These are phyloP conservation scores for Beaufortia kweichowensis DNA, from an alignment of 2,113 vertebrate genomes.

Conservation along the genomic window DNA sequence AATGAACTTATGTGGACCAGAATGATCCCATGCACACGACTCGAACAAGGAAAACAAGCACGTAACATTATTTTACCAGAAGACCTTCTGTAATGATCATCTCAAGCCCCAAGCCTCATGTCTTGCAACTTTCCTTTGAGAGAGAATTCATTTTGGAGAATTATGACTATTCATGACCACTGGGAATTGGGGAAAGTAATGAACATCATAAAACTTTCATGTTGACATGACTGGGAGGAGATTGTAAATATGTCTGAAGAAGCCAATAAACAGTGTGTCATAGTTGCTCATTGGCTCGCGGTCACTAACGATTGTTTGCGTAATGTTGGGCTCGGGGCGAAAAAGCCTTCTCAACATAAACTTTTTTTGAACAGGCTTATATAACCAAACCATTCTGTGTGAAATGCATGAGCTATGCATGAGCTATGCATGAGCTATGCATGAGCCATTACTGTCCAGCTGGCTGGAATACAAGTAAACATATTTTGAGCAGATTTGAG, in stretches of 20 bases:
- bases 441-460: constrained; percentile 1
- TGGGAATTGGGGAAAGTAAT: constrained; percentile 6
- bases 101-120: not conserved
- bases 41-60: constrained; percentile 17
- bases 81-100: constrained; percentile 16
- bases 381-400: not conserved
- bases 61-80: constrained; percentile 25
- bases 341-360: not conserved
- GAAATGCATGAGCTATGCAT: not conserved
- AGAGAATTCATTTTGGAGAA: constrained; percentile 27
- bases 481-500: constrained; percentile 10
- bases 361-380: constrained; percentile 12
- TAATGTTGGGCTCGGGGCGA: constrained; percentile 8
- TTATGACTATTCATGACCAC: constrained; percentile 37
- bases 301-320: constrained; percentile 36
- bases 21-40: not conserved
- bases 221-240: constrained; percentile 19
- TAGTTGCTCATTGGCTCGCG: constrained; percentile 22
- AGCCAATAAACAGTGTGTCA: constrained; percentile 39
- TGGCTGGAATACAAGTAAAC: constrained; percentile 6
- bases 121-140: not conserved
- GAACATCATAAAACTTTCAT: constrained; percentile 24
- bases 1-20: too few species aligned
- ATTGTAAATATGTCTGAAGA: constrained; percentile 32
- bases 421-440: constrained; percentile 12